These are phyloP conservation scores for Cataglyphis livida DNA, from an alignment of 2,888 invertebrate genomes.

Conservation along the genomic window DNA sequence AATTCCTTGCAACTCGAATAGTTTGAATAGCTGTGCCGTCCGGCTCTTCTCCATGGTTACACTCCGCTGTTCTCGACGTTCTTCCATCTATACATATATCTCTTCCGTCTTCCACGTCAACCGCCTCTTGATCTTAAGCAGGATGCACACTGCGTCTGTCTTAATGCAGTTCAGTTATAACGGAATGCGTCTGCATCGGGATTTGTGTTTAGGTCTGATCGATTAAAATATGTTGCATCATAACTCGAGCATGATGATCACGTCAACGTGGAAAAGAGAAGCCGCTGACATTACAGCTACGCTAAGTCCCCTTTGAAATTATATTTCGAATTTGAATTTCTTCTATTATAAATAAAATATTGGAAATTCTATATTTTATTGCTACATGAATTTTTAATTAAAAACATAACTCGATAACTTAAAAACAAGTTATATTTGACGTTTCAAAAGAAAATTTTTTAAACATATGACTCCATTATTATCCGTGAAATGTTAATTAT, in stretches of 20 bases:
- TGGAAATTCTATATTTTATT: constrained; percentile 7
- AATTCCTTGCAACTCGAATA: constrained; percentile 77
- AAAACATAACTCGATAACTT: not conserved
- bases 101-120: constrained; percentile 26
- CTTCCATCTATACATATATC: constrained; percentile 28
- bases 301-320: not conserved
- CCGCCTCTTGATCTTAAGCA: constrained; percentile 18
- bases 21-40: constrained; percentile 75
- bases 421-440: not conserved
- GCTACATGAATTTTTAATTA: constrained; percentile 19
- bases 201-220: not conserved
- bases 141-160: not conserved
- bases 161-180: constrained; percentile 10
- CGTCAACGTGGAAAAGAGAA: not conserved
- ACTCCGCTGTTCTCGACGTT: constrained; percentile 4
- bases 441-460: not conserved
- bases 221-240: constrained; percentile 29
- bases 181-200: not conserved
- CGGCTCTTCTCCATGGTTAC: constrained; percentile 59
- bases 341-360: constrained; percentile 1
- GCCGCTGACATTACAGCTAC: not conserved
- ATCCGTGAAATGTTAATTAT: not conserved
- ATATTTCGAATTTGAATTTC: not conserved
- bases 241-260: not conserved
- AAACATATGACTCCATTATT: not conserved